Percentiles rank a stretch among this genome's conserved stretches.
Conservation (phyloP, 2,797 vertebrate genomes). For the Sebastes oblongus region DNA sequence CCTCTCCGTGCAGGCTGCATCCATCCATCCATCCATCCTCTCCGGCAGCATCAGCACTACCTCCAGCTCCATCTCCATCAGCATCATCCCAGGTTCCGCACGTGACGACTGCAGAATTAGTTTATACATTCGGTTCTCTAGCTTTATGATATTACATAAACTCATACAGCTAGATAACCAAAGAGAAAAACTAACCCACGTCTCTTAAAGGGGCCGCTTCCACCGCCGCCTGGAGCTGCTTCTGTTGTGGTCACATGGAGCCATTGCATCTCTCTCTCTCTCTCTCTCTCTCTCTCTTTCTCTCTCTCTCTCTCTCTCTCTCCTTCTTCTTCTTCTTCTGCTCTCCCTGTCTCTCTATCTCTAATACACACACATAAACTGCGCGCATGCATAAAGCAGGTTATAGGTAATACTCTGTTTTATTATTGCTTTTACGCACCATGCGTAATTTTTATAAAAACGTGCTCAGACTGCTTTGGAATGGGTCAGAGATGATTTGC, state of each 20-base stretch:
- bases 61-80: neutral
- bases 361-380: constrained; percentile 19
- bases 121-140: constrained; percentile 99
- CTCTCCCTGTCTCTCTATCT: neutral
- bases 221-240: constrained; percentile 68
- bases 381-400: constrained; percentile 28
- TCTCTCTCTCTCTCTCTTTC: neutral
- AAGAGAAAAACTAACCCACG: constrained; percentile 93
- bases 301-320: constrained; percentile 38
- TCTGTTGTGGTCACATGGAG: constrained; percentile 87
- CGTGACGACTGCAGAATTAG: constrained; percentile 83
- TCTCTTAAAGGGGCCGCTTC: constrained; percentile 87
- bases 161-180: constrained; percentile 99
- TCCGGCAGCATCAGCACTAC: constrained; percentile 15
- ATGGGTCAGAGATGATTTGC: neutral
- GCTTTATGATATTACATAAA: constrained; percentile 98
- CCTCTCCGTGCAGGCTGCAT: constrained; percentile 67
- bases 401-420: constrained; percentile 1
- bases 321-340: constrained; percentile 26
- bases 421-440: constrained; percentile 9
- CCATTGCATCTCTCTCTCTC: constrained; percentile 71
- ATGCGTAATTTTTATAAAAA: neutral
- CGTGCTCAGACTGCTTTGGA: neutral
- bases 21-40: constrained; percentile 57
- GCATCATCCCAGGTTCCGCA: constrained; percentile 52